Conservation (phyloP, 2,888 invertebrate genomes). For the Homarus gammarus region DNA sequence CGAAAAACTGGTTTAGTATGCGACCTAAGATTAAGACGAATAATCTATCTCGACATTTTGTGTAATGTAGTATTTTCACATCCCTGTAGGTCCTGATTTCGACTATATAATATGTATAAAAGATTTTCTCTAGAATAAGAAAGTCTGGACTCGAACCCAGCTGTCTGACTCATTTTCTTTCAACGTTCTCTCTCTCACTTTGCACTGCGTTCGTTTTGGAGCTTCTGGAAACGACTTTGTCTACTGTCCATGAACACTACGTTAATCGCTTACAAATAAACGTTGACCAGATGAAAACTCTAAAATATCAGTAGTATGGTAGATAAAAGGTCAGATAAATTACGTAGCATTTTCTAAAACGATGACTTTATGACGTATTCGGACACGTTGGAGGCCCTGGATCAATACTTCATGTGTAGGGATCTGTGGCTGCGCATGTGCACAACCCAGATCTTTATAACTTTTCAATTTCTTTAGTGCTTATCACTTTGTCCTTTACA, state of each 20-base stretch:
- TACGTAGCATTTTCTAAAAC: neutral
- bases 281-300: no score
- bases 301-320: no score
- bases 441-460: slow-evolving; percentile 23
- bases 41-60: neutral
- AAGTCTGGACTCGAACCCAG: slow-evolving; percentile 60
- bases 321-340: no score
- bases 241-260: no score
- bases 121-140: slow-evolving; percentile 56
- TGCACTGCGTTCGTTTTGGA: slow-evolving; percentile 4
- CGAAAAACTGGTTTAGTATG: neutral
- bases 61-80: neutral
- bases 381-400: slow-evolving; percentile 14
- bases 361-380: neutral
- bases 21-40: neutral
- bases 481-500: neutral
- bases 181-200: slow-evolving; percentile 51
- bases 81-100: neutral
- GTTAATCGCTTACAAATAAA: no score
- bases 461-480: slow-evolving; percentile 46
- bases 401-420: slow-evolving; percentile 31
- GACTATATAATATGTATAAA: slow-evolving; percentile 13
- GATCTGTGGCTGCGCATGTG: slow-evolving; percentile 36
- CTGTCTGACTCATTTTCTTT: slow-evolving; percentile 65
- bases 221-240: slow-evolving; percentile 11